phyloP scores from a whole-genome alignment of 2,113 vertebrate species.

The Pavo muticus region DNA sequence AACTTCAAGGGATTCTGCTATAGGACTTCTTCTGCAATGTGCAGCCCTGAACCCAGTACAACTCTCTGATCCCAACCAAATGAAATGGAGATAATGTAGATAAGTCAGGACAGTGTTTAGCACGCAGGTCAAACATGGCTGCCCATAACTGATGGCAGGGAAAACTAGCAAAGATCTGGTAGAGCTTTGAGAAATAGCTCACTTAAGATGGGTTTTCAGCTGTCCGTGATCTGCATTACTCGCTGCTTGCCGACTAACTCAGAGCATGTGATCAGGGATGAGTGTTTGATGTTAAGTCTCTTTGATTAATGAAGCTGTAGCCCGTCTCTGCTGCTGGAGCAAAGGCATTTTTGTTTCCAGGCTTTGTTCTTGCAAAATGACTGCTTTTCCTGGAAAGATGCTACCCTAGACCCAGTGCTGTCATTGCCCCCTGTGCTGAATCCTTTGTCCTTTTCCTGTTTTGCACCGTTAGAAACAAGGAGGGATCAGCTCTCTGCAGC shows the following conservation, averaged over 20 bases:
- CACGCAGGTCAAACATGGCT: background rate
- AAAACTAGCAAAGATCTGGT: background rate
- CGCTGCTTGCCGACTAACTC: background rate
- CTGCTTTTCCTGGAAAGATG: background rate
- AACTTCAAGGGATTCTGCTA: background rate
- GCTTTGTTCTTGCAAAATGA: background rate
- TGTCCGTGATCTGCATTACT: rapidly evolving
- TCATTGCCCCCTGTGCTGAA: background rate
- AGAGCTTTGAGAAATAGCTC: background rate
- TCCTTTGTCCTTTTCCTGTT: background rate
- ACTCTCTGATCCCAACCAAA: background rate
- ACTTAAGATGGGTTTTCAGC: rapidly evolving
- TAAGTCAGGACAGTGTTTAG: background rate
- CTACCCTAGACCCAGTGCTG: rapidly evolving
- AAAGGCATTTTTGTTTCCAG: background rate
- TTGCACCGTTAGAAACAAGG: background rate
- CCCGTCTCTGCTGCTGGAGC: background rate
- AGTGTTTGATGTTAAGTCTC: background rate
- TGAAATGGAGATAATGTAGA: background rate
- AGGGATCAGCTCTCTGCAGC: rapidly evolving
- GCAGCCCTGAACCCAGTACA: background rate
- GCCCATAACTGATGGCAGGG: rapidly evolving
- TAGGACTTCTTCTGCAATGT: background rate
- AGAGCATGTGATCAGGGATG: rapidly evolving
- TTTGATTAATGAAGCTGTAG: background rate